These are phyloP conservation scores for Melanostoma scalare DNA, from an alignment of 2,888 invertebrate genomes.

Conservation along the genomic window DNA sequence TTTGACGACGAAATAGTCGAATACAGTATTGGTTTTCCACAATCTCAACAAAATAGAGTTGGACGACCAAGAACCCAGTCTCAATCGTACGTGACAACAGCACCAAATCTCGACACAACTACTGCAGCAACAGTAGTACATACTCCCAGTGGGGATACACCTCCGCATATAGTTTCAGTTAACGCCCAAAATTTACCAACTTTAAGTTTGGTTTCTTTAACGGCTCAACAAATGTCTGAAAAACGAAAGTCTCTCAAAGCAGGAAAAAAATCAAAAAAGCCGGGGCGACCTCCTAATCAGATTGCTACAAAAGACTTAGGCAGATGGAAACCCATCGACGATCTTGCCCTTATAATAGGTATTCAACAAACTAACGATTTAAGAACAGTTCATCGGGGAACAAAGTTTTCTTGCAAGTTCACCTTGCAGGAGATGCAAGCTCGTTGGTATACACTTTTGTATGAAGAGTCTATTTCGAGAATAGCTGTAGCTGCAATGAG, in stretches of 20 bases:
- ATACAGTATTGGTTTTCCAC: conserved; percentile 89
- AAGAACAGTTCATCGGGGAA: conserved; percentile 92
- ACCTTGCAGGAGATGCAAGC: conserved; percentile 96
- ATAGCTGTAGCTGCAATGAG: conserved; percentile 96
- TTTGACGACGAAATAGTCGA: conserved; percentile 99
- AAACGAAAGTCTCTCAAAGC: conserved; percentile 70
- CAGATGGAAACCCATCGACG: conserved; percentile 98
- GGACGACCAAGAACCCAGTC: conserved; percentile 83
- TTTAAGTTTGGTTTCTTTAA: conserved; percentile 58
- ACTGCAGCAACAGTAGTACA: conserved; percentile 27
- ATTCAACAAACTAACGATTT: conserved; percentile 95
- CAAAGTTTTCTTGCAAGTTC: conserved; percentile 97
- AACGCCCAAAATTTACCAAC: conserved; percentile 63
- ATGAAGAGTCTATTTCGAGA: conserved; percentile 96
- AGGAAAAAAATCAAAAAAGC: conserved; percentile 75
- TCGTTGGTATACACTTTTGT: conserved; percentile 97
- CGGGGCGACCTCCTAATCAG: conserved; percentile 79
- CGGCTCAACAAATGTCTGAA: conserved; percentile 55
- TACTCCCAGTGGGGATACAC: conserved; percentile 44
- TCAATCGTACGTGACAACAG: conserved; percentile 80
- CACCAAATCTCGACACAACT: conserved; percentile 38
- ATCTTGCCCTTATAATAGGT: conserved; percentile 95
- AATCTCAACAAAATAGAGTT: conserved; percentile 78
- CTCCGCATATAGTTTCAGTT: conserved; percentile 58
- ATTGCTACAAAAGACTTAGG: conserved; percentile 92